Evolutionary conservation across 2,113 vertebrate species (phyloP).

Genomic region (Hoplias malabaricus): DNA sequence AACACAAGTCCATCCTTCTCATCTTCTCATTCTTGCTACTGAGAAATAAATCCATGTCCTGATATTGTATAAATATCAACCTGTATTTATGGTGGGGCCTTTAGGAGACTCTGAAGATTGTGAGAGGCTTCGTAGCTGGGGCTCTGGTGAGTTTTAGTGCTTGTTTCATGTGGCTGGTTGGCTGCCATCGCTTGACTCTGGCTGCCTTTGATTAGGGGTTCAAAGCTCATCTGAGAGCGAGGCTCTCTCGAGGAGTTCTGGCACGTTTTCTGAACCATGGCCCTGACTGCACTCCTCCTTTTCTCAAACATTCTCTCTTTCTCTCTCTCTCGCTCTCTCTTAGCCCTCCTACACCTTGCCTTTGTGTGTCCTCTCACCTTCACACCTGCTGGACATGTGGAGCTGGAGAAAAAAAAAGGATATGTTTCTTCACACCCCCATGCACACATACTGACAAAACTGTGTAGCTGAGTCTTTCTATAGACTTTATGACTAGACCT

Average conservation of each 20-base stretch:
- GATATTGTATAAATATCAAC: background rate
- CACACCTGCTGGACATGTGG: slow-evolving; percentile 10
- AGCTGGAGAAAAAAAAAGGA: background rate
- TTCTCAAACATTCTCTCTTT: too few relatives aligned
- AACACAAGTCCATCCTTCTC: too few relatives aligned
- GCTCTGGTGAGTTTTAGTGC: slow-evolving; percentile 54
- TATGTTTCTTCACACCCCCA: background rate
- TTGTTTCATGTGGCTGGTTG: slow-evolving; percentile 58
- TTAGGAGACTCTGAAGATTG: slow-evolving; percentile 18
- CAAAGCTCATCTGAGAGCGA: slow-evolving; percentile 65
- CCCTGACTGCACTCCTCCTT: slow-evolving; percentile 46
- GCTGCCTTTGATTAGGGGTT: slow-evolving; percentile 73
- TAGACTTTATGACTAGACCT: background rate
- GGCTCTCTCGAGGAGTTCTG: slow-evolving; percentile 61
- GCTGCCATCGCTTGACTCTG: slow-evolving; percentile 67
- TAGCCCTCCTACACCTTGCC: slow-evolving; percentile 20
- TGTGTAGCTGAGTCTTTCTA: background rate
- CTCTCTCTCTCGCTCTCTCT: too few relatives aligned
- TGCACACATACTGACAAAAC: background rate
- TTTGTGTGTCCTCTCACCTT: slow-evolving; percentile 45
- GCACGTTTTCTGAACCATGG: slow-evolving; percentile 56
- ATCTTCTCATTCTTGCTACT: too few relatives aligned
- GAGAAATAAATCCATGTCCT: too few relatives aligned
- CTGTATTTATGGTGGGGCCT: slow-evolving; percentile 20
- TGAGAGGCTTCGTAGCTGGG: slow-evolving; percentile 52